Percentiles rank a stretch among this genome's conserved stretches.
These are phyloP conservation scores for Vulpes ferrilata DNA, from an alignment of 2,113 vertebrate genomes.

Conservation along the genomic window DNA sequence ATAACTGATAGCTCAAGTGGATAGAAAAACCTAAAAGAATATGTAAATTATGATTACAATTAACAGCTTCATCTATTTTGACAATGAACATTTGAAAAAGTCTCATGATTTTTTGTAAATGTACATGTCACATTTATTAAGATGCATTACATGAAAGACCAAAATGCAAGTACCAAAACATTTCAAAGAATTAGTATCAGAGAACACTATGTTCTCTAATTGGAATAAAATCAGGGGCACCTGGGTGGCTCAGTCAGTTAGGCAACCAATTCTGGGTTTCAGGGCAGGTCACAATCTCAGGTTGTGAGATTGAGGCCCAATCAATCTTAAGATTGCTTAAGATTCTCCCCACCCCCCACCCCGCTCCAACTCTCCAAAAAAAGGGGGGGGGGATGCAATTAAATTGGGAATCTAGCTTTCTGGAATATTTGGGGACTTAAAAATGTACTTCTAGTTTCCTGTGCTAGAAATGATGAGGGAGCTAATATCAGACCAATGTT, in stretches of 20 bases:
- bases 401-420: conserved; percentile 39
- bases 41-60: neutral
- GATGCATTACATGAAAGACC: neutral
- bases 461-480: neutral
- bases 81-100: conserved; percentile 17
- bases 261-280: neutral
- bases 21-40: neutral
- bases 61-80: neutral
- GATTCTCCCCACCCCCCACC: too few relatives aligned
- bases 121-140: neutral
- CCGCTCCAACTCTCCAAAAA: neutral
- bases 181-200: neutral
- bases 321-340: too few relatives aligned
- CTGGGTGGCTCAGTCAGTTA: neutral
- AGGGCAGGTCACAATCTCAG: neutral
- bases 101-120: neutral
- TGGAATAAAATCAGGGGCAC: neutral
- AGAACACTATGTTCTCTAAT: neutral
- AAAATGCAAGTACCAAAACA: neutral
- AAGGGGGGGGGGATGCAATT: neutral
- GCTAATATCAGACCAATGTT: neutral
- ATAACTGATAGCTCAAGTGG: neutral
- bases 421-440: neutral
- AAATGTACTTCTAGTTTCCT: neutral
- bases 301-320: neutral